Evolutionary conservation across 1,140 invertebrate species (phyloP), one percentile per base, ranked within the genome.

Genomic region (Panulirus ornatus): DNA sequence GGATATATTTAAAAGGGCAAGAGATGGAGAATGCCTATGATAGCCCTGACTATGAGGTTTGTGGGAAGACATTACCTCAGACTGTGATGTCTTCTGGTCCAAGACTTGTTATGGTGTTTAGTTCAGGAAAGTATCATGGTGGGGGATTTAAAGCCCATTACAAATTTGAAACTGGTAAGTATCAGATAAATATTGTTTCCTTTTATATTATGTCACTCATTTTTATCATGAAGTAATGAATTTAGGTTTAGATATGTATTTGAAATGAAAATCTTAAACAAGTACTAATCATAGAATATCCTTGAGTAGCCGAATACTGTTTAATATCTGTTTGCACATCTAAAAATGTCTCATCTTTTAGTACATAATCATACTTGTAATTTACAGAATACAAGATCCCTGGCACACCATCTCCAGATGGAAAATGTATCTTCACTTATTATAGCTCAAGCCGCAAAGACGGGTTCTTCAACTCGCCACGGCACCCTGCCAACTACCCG

Each of bases 401-500:
- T n/a, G 98, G 98, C 47, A 99, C 98, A 0, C 97, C 97, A 22
- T 97, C 97, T 19, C 97, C 97, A 0, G 96, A 97, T 93, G 97
- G 97, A 88, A 96, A 93, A 70, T 99, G 98, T 94, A 96, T 96
- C 71, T 99, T 99, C 94, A 97, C 97, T 0, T 99, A 99, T 94
- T 95, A 96, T 84, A 98, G 97, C 94, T 96, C 96, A 89, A 97
- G 96, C 66, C 95, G 96, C 92, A 98, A 98, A 93, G 95, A 95
- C 78, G 98, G 98, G 27, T 97, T 97, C 92, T 98, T 99, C 93
- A 99, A 99, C 94, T 99, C 98, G 27, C 98, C 98, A 16, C 96
- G 98, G 66, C 98, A 99, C 95, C 98, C 98, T 92, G 97, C 97
- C 93, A 98, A 98, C 94, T 99, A 99, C 95, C 98, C 98, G 76